Conservation (phyloP, 2,888 invertebrate species). For the Ichneumoninae sp. region DNA sequence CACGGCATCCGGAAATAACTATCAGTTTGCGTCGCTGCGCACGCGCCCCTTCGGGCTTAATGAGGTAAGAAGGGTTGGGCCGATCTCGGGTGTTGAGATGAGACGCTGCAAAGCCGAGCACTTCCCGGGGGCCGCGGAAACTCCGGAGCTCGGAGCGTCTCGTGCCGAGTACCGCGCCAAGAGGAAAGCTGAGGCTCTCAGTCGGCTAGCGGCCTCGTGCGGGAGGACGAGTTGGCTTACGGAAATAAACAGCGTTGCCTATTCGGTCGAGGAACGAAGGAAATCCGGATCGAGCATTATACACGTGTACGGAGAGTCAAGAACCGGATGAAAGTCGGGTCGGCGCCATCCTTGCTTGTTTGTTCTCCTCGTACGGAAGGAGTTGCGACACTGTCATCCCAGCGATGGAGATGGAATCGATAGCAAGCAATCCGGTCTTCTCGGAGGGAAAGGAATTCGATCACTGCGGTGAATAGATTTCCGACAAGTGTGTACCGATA, state of each 20-base stretch:
- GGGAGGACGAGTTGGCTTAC: conserved; percentile 60
- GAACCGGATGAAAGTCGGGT: conserved; percentile 26
- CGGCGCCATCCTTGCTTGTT: background rate
- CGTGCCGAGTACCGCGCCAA: conserved; percentile 61
- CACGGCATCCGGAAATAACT: conserved; percentile 1
- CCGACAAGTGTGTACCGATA: background rate
- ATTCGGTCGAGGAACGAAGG: conserved; percentile 53
- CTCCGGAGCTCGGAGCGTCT: conserved; percentile 59
- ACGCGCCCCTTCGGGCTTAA: conserved; percentile 53
- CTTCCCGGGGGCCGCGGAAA: conserved; percentile 57
- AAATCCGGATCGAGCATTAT: conserved; percentile 28
- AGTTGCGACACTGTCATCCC: background rate
- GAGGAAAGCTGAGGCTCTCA: conserved; percentile 57
- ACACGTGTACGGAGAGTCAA: background rate
- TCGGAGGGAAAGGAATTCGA: conserved; percentile 31
- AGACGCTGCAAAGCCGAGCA: conserved; percentile 65
- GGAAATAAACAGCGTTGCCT: conserved; percentile 73
- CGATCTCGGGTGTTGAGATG: conserved; percentile 65
- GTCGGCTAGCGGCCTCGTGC: conserved; percentile 46
- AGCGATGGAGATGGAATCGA: conserved; percentile 8
- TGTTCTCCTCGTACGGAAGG: conserved; percentile 12
- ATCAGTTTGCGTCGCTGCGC: conserved; percentile 17
- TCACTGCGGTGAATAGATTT: conserved; percentile 20
- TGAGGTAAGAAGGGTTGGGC: conserved; percentile 55
- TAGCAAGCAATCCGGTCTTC: conserved; percentile 34